Evolutionary conservation across 2,113 vertebrate species (phyloP), one percentile per base, ranked within the genome.

Genomic region (Chamaetylas fuelleborni): DNA sequence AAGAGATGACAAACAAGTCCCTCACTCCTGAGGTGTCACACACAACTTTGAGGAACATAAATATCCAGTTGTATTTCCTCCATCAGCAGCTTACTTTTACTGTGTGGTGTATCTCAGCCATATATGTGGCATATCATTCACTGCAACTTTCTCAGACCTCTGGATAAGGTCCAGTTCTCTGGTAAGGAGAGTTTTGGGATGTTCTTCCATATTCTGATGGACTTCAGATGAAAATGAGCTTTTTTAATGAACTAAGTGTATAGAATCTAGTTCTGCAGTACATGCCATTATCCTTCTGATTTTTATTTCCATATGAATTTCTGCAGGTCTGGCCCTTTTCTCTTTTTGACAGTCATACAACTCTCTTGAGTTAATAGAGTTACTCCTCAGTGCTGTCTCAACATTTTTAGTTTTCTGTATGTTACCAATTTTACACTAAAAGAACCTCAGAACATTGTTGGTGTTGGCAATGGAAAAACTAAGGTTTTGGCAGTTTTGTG

Each of bases 1-100:
- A 86, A 95, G 94, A 93, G n/a, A 94, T 96, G 93, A 97, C 96
- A 97, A 97, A 96, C 80, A 97, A 91, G 95, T 78, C 90, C 88
- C 88, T 74, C 57, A 96, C 78, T 91, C 88, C 86, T 50, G 38
- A 77, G 48, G 66, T 88, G 86, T 92, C 66, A 17, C 2, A 9
- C 66, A 40, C 57, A 79, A 61, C 81, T 92, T 92, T 1, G 2
- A 97, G 90, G 26, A 61, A 38, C 92, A 94, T 97, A 96, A 97
- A 96, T 96, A 96, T 83, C 36, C 50, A 53, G 58, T 66, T 40
- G 29, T 12, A 18, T 88, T 86, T 78, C 45, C 70, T 42, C 38
- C 66, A 66, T 61, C 50, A 79, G 84, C 86, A 70, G 40, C 84
- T 91, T 84, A 33, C 84, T 79, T 82, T 91, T 84, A 33, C 84